Evolutionary conservation across 2,113 vertebrate genomes (phyloP).

Genomic region (Poeciliopsis retropinna): DNA sequence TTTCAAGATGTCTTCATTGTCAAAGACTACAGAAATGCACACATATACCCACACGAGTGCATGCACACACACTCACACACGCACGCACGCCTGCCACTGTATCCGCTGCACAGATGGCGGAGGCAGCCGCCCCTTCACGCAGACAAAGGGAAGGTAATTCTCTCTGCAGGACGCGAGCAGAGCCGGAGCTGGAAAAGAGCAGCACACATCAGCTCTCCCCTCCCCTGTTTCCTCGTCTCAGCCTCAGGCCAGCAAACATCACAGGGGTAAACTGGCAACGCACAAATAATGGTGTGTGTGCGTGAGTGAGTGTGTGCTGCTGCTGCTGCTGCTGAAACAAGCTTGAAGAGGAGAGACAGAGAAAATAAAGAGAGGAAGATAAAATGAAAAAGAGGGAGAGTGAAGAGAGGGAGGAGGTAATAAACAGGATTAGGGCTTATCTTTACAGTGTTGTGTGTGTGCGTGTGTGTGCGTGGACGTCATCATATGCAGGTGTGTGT

Average conservation of each 20-base stretch:
- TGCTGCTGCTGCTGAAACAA: constrained; percentile 38
- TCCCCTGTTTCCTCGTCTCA: constrained; percentile 64
- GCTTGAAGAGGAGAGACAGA: constrained; percentile 63
- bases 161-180: constrained; percentile 70
- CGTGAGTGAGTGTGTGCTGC: constrained; percentile 24
- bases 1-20: constrained; percentile 29
- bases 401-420: constrained; percentile 68
- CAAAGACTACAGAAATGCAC: constrained; percentile 22
- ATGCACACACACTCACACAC: not conserved
- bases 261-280: constrained; percentile 69
- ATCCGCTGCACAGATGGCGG: constrained; percentile 73
- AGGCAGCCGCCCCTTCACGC: constrained; percentile 71
- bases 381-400: constrained; percentile 69
- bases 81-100: constrained; percentile 50
- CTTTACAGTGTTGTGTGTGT: constrained; percentile 56
- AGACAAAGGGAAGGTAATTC: constrained; percentile 78
- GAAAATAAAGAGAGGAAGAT: constrained; percentile 48
- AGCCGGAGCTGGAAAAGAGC: constrained; percentile 68
- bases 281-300: not conserved
- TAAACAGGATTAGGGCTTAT: constrained; percentile 79
- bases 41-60: not conserved
- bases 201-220: constrained; percentile 65
- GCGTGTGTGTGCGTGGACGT: constrained; percentile 6
- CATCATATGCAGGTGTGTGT: constrained; percentile 4
- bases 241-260: constrained; percentile 73